Percentiles rank a stretch among this genome's conserved stretches.
Conservation (phyloP, 2,888 invertebrate genomes). For the Microctonus hyperodae region DNA sequence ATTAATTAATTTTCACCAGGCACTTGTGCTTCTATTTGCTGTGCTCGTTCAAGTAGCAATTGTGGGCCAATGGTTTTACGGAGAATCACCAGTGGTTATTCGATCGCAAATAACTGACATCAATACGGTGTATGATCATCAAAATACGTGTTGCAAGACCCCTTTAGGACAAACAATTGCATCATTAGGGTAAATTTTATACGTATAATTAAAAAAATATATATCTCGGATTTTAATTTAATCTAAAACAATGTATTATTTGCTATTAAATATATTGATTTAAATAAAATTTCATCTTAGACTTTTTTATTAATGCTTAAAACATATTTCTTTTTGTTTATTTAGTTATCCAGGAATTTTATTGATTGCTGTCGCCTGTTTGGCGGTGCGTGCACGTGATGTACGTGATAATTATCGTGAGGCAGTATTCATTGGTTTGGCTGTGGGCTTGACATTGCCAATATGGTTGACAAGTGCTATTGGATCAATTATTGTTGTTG, state of each 20-base stretch:
- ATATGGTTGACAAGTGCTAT: slow-evolving; percentile 88
- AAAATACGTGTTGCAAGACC: slow-evolving; percentile 52
- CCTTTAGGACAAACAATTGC: slow-evolving; percentile 59
- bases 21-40: slow-evolving; percentile 85
- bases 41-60: slow-evolving; percentile 89
- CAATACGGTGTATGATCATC: slow-evolving; percentile 33
- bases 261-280: too few species aligned
- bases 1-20: slow-evolving; percentile 44
- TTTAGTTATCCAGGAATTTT: slow-evolving; percentile 78
- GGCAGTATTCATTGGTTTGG: slow-evolving; percentile 89
- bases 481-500: slow-evolving; percentile 60
- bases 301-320: too few species aligned
- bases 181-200: slow-evolving; percentile 54
- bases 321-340: slow-evolving; percentile 30
- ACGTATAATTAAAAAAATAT: background rate
- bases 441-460: slow-evolving; percentile 85
- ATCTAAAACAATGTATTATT: too few species aligned
- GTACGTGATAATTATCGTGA: slow-evolving; percentile 94
- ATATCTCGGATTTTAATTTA: too few species aligned
- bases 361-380: slow-evolving; percentile 82
- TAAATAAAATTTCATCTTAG: too few species aligned
- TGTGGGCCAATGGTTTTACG: slow-evolving; percentile 84
- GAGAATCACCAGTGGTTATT: slow-evolving; percentile 72
- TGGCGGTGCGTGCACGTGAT: slow-evolving; percentile 85
- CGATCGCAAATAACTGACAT: slow-evolving; percentile 46